Base-by-base conservation (phyloP, 2,888 invertebrate species). In the Cephalotes varians region DNA sequence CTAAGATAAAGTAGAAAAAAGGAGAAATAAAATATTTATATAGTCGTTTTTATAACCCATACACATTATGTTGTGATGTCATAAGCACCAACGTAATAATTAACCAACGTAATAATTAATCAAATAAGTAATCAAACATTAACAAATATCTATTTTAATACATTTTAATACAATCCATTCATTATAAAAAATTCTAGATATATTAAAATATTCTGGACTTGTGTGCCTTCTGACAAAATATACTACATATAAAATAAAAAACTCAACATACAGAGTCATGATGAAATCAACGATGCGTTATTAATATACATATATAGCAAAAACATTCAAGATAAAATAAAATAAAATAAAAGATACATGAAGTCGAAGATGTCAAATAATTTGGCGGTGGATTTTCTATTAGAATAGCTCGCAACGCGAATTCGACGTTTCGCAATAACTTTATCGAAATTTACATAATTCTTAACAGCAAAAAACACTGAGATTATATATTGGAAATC, bases 401-500 rank as follows among this genome's bases (percentile, higher is more conserved):
- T 77, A 65, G 44, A 79, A 71, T 81, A 40, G 25, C 62, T 64
- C 77, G 76, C 60, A 76, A 87, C 58, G 62, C 76, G 54, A 82
- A 86, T 84, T 76, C 44, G 64, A 72, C 67, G 58, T 28, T 65
- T 31, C 71, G 79, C 85, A 85, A 64, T 25, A 79, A 25, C 49
- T 87, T 79, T 65, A 65, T 82, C 87, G 83, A 81, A 87, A 89
- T 91, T 87, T 87, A 88, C 87, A 87, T 85, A 87, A 86, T 84
- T 85, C 82, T 87, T 86, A 83, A 88, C 85, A 84, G 86, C 88
- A 88, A 88, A 86, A 40, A 88, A 90, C 91, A 91, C 85, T 87
- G 89, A 91, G 85, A 88, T 91, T 90, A 91, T 87, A 86, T 84
- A 86, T 90, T 90, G 86, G 86, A 86, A 86, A 87, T 85, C 40